Percentiles rank a stretch among this genome's conserved stretches.
phyloP scores from a whole-genome alignment of 2,888 invertebrate species.

The Acrobasis consociella region DNA sequence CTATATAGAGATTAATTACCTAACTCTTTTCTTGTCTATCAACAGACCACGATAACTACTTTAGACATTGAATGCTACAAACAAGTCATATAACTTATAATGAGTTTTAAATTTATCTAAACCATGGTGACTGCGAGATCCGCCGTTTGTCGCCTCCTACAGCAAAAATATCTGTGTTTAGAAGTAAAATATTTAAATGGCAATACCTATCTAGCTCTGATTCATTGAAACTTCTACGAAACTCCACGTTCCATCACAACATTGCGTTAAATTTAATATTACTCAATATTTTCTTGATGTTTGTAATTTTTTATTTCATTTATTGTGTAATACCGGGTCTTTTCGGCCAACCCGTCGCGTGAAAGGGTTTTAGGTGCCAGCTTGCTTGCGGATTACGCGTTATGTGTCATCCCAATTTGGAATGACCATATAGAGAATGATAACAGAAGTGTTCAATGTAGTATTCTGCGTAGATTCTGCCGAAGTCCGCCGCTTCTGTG shows the following conservation, averaged over 20 bases:
- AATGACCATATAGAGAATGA: neutral
- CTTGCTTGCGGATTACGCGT: conserved; percentile 47
- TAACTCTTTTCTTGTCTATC: neutral
- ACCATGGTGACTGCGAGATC: neutral
- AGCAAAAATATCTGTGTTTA: conserved; percentile 1
- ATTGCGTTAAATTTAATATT: conserved; percentile 8
- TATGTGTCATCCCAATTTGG: conserved; percentile 69
- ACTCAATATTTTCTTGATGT: conserved; percentile 15
- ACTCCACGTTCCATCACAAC: neutral
- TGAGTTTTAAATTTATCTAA: conserved; percentile 1
- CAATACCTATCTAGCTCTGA: conserved; percentile 9
- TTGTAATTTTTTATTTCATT: conserved; percentile 1
- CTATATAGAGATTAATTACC: too few species aligned
- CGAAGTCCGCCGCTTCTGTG: neutral
- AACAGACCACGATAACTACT: too few species aligned
- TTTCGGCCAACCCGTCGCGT: neutral
- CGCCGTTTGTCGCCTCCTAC: neutral
- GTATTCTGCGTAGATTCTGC: neutral
- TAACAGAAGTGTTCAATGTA: neutral
- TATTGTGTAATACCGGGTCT: conserved; percentile 14
- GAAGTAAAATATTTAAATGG: conserved; percentile 10
- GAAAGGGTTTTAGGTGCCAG: conserved; percentile 53
- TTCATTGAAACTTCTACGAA: conserved; percentile 2
- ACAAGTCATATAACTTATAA: neutral
- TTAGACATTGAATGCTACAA: neutral